A percentile compares a stretch with the other conserved stretches of the same genome.
Evolutionary conservation across 2,113 vertebrate genomes (phyloP).

Genomic region (Haliaeetus leucogaster): DNA sequence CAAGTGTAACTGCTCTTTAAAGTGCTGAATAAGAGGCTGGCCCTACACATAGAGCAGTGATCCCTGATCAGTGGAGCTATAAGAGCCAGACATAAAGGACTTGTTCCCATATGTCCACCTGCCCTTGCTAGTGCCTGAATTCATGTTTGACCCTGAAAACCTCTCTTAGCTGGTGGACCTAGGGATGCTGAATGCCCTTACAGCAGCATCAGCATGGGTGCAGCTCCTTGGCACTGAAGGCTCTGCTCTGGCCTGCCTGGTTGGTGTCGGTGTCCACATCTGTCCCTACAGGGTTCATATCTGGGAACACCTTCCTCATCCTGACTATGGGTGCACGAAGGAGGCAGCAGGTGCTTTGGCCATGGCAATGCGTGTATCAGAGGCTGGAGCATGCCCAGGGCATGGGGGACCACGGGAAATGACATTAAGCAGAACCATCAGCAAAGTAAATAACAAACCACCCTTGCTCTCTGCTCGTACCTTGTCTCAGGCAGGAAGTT

Average conservation of each 20-base stretch:
- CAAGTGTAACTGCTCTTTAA: not conserved
- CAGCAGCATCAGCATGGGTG: not conserved
- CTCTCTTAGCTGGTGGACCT: not conserved
- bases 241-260: not conserved
- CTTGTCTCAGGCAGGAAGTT: not conserved
- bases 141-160: not conserved
- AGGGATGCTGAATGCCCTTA: not conserved
- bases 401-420: not conserved
- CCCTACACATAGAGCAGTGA: not conserved
- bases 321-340: not conserved
- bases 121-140: not conserved
- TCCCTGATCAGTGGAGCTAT: not conserved
- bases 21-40: not conserved
- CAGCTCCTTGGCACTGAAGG: not conserved
- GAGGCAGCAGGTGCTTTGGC: not conserved
- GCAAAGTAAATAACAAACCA: not conserved
- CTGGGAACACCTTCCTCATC: not conserved
- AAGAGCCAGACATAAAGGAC: not conserved
- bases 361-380: not conserved
- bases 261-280: not conserved
- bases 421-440: not conserved
- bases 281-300: not conserved
- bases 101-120: not conserved
- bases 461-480: not conserved
- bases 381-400: not conserved